These are phyloP conservation scores for Aspidiotus destructor DNA, from an alignment of 2,888 invertebrate genomes.

Conservation along the genomic window DNA sequence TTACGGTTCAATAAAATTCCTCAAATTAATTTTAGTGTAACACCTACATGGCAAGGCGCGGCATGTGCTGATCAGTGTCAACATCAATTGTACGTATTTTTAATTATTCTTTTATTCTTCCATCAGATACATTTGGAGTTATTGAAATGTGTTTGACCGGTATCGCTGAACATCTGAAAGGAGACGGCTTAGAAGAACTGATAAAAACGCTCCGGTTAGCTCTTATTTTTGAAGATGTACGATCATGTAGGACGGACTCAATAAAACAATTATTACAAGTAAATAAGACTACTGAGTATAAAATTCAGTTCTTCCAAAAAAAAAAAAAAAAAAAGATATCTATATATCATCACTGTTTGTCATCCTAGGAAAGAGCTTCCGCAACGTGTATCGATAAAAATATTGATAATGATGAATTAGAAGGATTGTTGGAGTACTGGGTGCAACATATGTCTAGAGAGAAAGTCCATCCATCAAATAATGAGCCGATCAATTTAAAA, in stretches of 20 bases:
- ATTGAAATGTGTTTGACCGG: not conserved
- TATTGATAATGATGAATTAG: conserved; percentile 3
- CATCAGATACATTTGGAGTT: not conserved
- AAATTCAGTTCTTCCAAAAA: too few relatives aligned
- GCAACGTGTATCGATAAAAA: not conserved
- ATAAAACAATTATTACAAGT: not conserved
- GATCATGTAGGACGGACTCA: not conserved
- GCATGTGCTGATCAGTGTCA: too few relatives aligned
- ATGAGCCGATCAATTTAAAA: too few relatives aligned
- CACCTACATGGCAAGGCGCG: too few relatives aligned
- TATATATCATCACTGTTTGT: too few relatives aligned
- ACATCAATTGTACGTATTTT: too few relatives aligned
- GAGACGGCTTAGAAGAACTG: not conserved
- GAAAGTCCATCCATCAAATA: not conserved
- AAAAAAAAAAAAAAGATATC: too few relatives aligned
- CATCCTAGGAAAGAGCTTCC: conserved; percentile 5
- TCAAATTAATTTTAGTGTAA: too few relatives aligned
- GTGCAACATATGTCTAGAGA: conserved; percentile 12
- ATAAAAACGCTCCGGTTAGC: not conserved
- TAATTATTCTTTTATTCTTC: too few relatives aligned
- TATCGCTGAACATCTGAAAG: not conserved
- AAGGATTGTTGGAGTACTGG: conserved; percentile 15
- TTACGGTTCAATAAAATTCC: too few relatives aligned
- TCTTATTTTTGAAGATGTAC: not conserved
- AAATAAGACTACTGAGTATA: not conserved